Percentiles rank a stretch among this genome's conserved stretches.
phyloP scores from a whole-genome alignment of 64 coral and sea anemone genomes.

The Cladopsammia gracilis region DNA sequence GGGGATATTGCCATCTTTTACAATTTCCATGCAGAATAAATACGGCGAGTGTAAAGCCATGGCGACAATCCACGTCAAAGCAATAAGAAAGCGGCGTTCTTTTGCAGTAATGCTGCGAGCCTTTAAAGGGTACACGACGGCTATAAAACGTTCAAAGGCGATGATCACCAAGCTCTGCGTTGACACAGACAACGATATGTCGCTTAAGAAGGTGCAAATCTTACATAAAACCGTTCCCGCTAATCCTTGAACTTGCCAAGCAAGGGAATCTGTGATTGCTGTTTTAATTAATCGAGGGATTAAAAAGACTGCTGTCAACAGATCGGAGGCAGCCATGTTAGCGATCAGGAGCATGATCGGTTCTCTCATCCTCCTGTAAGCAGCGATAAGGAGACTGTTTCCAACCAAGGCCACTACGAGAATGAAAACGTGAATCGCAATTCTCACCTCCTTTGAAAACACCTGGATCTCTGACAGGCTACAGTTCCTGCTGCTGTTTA shows the following conservation, averaged over 20 bases:
- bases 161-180: constrained; percentile 68
- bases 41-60: constrained; percentile 41
- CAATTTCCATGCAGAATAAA: neutral
- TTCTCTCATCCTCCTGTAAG: constrained; percentile 45
- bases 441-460: neutral
- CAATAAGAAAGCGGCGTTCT: neutral
- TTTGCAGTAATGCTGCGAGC: constrained; percentile 18
- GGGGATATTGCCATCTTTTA: neutral
- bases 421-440: neutral
- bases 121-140: constrained; percentile 57
- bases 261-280: neutral
- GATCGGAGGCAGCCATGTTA: constrained; percentile 81
- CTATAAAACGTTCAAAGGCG: constrained; percentile 68
- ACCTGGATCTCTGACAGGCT: too few species aligned
- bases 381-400: constrained; percentile 45
- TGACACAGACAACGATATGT: constrained; percentile 74
- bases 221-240: constrained; percentile 45
- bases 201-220: constrained; percentile 48
- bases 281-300: constrained; percentile 56
- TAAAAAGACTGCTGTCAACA: constrained; percentile 34
- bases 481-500: too few species aligned
- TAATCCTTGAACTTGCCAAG: constrained; percentile 25
- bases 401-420: neutral
- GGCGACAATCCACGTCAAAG: constrained; percentile 28
- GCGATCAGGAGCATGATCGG: constrained; percentile 64